Percentiles rank a stretch among this genome's conserved stretches.
Conservation (phyloP, 2,888 invertebrate genomes). For the Unio pictorum region DNA sequence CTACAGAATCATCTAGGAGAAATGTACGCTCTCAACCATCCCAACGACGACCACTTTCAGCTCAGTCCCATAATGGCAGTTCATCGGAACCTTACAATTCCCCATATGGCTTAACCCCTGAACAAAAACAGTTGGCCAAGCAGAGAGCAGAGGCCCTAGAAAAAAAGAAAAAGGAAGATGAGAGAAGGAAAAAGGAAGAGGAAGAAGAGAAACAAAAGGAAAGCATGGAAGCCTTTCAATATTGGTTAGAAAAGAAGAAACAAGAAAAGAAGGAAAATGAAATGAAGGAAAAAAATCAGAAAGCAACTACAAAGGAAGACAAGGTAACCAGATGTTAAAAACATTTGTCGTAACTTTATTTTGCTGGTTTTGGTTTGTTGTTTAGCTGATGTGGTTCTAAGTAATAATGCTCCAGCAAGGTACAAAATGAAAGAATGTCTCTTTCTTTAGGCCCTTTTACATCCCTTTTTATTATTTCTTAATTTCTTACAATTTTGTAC, state of each 20-base stretch:
- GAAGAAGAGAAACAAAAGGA: conserved; percentile 48
- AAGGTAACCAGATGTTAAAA: conserved; percentile 27
- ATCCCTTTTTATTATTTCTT: no score
- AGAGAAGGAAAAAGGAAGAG: conserved; percentile 47
- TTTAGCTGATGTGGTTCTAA: no score
- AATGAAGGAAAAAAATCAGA: conserved; percentile 38
- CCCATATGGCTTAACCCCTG: conserved; percentile 61
- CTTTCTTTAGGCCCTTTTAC: no score
- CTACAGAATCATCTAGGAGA: conserved; percentile 30
- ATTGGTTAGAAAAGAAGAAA: conserved; percentile 54
- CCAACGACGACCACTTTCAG: conserved; percentile 55
- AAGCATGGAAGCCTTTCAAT: conserved; percentile 57
- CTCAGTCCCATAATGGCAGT: conserved; percentile 22
- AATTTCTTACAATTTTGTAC: no score
- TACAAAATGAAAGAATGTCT: no score
- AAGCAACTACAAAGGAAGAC: conserved; percentile 38
- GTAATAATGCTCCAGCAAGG: no score
- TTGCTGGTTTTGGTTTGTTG: no score
- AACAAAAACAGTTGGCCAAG: conserved; percentile 50
- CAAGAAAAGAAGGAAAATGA: conserved; percentile 32
- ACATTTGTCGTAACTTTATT: no score
- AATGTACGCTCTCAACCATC: conserved; percentile 33
- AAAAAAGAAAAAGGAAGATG: conserved; percentile 46
- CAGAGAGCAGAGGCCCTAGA: conserved; percentile 48
- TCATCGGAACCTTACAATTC: conserved; percentile 54